Conservation (phyloP, 2,797 vertebrate genomes). For the Hoplostethus mediterraneus region DNA sequence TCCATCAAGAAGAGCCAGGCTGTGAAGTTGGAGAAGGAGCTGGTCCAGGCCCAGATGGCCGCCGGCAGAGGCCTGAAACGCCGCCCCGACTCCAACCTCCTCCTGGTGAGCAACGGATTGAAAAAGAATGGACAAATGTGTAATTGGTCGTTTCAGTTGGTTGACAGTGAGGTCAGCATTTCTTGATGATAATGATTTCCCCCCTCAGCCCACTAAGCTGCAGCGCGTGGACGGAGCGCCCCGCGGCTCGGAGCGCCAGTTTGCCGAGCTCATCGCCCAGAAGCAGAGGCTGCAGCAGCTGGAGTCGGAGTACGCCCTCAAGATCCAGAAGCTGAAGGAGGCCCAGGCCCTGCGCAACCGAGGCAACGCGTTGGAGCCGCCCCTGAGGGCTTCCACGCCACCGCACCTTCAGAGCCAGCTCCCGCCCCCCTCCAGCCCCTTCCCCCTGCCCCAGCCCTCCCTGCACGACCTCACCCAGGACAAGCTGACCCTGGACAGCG, state of each 20-base stretch:
- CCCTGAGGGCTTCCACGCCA: conserved; percentile 56
- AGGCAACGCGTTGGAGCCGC: conserved; percentile 69
- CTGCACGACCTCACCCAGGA: conserved; percentile 97
- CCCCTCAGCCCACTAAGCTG: conserved; percentile 86
- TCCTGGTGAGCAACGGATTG: conserved; percentile 81
- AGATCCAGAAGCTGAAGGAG: conserved; percentile 96
- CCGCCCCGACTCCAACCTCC: conserved; percentile 77
- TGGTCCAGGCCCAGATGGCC: conserved; percentile 87
- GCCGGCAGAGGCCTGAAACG: conserved; percentile 87
- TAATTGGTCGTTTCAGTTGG: background rate
- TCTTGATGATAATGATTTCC: background rate
- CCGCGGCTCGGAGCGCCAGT: conserved; percentile 87
- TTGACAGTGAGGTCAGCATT: too few relatives aligned
- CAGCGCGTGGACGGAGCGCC: conserved; percentile 84
- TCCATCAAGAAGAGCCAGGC: conserved; percentile 88
- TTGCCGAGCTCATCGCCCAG: conserved; percentile 92
- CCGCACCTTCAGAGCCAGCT: conserved; percentile 77
- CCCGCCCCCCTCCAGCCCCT: conserved; percentile 61
- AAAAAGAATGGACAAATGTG: too few relatives aligned
- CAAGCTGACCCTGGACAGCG: conserved; percentile 91
- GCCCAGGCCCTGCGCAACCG: conserved; percentile 88
- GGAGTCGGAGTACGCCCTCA: conserved; percentile 94
- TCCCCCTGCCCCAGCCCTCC: conserved; percentile 92
- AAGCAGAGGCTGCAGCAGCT: conserved; percentile 94
- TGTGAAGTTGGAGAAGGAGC: conserved; percentile 88